Evolutionary conservation across 2,888 invertebrate species (phyloP).

Genomic region (Rotaria sp.): DNA sequence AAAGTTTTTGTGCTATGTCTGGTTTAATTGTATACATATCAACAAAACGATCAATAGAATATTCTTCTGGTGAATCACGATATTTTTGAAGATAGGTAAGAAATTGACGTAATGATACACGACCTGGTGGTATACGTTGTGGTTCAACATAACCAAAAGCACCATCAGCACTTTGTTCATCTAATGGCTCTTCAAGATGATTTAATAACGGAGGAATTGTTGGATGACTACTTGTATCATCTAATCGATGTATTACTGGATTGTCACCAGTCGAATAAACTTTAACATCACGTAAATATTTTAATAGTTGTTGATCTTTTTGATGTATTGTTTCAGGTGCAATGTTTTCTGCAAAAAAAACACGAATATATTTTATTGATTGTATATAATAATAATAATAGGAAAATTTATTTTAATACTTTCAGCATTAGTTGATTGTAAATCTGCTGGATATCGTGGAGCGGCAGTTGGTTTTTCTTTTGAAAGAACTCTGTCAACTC

Average conservation of each 20-base stretch:
- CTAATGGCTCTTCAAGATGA: not conserved
- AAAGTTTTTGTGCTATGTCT: not conserved
- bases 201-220: not conserved
- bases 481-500: not conserved
- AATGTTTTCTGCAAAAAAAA: not conserved
- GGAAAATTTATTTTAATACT: not conserved
- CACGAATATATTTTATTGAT: not conserved
- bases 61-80: not conserved
- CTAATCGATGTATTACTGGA: not conserved
- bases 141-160: conserved; percentile 20
- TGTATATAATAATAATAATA: too few species aligned
- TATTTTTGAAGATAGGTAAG: conserved; percentile 4
- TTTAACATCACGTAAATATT: not conserved
- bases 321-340: not conserved
- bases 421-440: not conserved
- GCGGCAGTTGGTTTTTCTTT: not conserved
- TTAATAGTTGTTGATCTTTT: not conserved
- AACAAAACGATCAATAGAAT: not conserved
- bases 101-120: conserved; percentile 16
- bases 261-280: not conserved
- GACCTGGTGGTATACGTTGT: not conserved
- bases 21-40: conserved; percentile 18
- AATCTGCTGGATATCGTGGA: not conserved
- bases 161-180: not conserved
- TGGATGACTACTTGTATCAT: not conserved